phyloP scores from a whole-genome alignment of 2,113 vertebrate species.

The Callaeas wilsoni region DNA sequence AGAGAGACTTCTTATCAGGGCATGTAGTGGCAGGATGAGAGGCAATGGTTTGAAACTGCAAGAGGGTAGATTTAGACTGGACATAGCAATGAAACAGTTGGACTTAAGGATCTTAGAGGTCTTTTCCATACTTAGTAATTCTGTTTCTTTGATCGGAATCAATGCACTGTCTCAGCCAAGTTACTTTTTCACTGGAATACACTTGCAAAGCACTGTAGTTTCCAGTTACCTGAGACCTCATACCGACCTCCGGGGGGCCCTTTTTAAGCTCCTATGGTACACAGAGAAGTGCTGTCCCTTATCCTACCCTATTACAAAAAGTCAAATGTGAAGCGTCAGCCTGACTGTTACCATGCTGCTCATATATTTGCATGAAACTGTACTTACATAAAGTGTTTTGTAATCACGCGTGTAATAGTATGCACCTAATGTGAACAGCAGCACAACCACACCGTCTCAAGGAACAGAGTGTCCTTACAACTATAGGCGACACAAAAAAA shows the following conservation, averaged over 20 bases:
- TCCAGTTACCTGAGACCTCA: background rate
- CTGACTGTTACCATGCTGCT: background rate
- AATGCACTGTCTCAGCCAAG: background rate
- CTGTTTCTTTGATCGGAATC: background rate
- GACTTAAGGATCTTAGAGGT: background rate
- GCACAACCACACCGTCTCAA: background rate
- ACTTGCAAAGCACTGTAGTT: background rate
- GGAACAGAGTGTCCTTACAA: background rate
- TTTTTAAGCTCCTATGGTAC: background rate
- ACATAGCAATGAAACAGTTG: rapidly evolving
- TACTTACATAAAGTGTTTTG: slow-evolving; percentile 63
- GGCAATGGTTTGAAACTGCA: background rate
- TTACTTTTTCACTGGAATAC: background rate
- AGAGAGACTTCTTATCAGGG: background rate
- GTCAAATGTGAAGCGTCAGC: background rate
- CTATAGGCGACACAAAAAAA: background rate
- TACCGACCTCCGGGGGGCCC: rapidly evolving
- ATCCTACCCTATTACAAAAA: background rate
- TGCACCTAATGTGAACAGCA: background rate
- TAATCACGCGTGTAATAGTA: background rate
- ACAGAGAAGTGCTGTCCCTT: background rate
- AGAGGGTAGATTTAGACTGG: background rate
- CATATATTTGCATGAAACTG: slow-evolving; percentile 21
- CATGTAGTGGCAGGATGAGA: background rate
- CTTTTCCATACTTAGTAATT: background rate